phyloP scores from a whole-genome alignment of 2,113 vertebrate species.

The Labeo catla region DNA sequence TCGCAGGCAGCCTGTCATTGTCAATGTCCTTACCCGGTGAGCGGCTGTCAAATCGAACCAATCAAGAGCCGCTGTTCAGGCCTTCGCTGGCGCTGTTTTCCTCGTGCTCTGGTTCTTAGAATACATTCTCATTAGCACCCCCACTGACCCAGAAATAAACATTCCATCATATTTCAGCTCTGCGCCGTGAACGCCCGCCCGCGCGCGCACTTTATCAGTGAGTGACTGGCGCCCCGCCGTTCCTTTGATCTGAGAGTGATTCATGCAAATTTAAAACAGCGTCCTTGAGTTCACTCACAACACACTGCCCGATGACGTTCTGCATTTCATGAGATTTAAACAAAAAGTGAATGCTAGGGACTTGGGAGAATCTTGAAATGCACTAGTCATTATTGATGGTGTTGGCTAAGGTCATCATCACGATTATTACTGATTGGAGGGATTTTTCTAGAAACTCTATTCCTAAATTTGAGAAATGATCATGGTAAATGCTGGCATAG shows the following conservation, averaged over 20 bases:
- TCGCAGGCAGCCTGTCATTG: conserved; percentile 19
- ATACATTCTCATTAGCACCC: not conserved
- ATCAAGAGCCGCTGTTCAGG: not conserved
- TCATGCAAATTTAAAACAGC: conserved; percentile 14
- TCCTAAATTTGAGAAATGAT: not conserved
- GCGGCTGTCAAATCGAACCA: not conserved
- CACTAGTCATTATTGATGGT: not conserved
- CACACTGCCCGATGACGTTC: not conserved
- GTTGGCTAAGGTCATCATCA: not conserved
- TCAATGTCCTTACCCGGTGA: conserved; percentile 20
- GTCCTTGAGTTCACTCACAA: not conserved
- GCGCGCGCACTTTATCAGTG: not conserved
- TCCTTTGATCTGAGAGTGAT: conserved; percentile 19
- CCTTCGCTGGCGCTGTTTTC: not conserved
- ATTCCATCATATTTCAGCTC: not conserved
- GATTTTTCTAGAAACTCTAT: not conserved
- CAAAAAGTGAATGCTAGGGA: not conserved
- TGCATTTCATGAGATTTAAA: not conserved
- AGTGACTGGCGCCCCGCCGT: not conserved
- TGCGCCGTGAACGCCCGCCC: not conserved
- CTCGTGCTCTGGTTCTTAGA: not conserved
- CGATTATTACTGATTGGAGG: not conserved
- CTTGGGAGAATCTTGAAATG: not conserved
- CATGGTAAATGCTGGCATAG: not conserved
- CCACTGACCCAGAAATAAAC: conserved; percentile 38